phyloP scores from a whole-genome alignment of 2,113 vertebrate genomes.

The Mus pahari region DNA sequence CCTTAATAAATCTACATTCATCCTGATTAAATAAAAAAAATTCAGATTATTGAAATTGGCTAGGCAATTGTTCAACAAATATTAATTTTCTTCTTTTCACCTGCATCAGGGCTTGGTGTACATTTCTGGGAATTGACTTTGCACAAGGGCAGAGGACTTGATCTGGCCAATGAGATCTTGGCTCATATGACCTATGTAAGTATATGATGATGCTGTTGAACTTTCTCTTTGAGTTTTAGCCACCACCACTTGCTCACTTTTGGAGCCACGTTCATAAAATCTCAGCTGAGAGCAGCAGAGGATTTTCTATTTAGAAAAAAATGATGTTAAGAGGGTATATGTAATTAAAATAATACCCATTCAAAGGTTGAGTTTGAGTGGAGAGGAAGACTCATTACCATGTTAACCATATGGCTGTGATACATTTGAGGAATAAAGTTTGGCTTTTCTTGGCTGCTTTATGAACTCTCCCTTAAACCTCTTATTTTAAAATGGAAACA shows the following conservation, averaged over 20 bases:
- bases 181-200: no score
- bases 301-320: not conserved
- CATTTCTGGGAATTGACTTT: no score
- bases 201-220: no score
- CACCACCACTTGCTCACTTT: not conserved
- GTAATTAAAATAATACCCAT: conserved; percentile 16
- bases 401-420: not conserved
- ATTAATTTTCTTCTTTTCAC: no score
- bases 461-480: not conserved
- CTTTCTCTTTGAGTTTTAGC: no score
- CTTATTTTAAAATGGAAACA: conserved; percentile 27
- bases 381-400: conserved; percentile 1
- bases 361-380: not conserved
- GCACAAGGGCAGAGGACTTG: no score
- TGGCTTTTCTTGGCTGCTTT: not conserved
- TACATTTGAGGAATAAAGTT: conserved; percentile 37
- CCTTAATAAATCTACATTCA: no score
- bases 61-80: no score
- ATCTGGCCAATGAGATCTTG: no score
- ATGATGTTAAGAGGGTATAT: not conserved
- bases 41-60: no score
- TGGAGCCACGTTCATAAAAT: not conserved
- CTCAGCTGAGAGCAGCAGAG: not conserved
- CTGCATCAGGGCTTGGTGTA: no score
- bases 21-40: no score